phyloP scores from a whole-genome alignment of 37 sponge, comb jelly and placozoan genomes.

The Geodia barretti region DNA sequence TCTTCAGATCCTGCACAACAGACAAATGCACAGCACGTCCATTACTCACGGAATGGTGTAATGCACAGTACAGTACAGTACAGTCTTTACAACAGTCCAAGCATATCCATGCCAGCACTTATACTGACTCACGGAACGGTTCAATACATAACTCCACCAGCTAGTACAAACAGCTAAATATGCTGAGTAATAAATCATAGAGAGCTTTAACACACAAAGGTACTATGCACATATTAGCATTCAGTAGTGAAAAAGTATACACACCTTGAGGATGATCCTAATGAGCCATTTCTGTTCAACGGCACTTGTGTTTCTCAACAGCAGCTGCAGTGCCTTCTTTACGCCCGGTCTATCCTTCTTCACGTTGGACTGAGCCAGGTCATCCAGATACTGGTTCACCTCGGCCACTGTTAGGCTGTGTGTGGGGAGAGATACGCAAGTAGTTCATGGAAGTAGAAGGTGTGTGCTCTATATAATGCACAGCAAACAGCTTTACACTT shows the following conservation, averaged over 20 bases:
- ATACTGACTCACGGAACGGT: too few relatives aligned
- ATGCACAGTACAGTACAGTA: too few relatives aligned
- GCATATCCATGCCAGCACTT: too few relatives aligned
- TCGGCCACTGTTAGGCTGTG: slow-evolving; percentile 70
- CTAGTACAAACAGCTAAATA: too few relatives aligned
- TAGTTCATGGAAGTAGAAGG: not conserved
- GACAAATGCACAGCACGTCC: not conserved
- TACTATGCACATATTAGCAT: too few relatives aligned
- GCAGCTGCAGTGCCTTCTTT: slow-evolving; percentile 72
- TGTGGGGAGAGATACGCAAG: not conserved
- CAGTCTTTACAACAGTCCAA: too few relatives aligned
- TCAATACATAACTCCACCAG: too few relatives aligned
- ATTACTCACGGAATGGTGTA: not conserved
- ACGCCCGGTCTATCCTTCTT: slow-evolving; percentile 70
- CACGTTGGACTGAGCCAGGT: slow-evolving; percentile 70
- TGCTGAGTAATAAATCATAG: too few relatives aligned
- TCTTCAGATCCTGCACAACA: slow-evolving; percentile 75
- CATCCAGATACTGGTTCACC: slow-evolving; percentile 78
- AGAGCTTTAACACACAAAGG: too few relatives aligned
- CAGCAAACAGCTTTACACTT: not conserved
- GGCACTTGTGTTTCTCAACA: slow-evolving; percentile 85
- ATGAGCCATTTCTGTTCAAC: slow-evolving; percentile 97
- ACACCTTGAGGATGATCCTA: slow-evolving; percentile 91
- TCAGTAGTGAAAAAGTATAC: too few relatives aligned
- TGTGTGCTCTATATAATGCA: not conserved